Conservation (phyloP, 2,888 invertebrate genomes). For the Perithous albicinctus region DNA sequence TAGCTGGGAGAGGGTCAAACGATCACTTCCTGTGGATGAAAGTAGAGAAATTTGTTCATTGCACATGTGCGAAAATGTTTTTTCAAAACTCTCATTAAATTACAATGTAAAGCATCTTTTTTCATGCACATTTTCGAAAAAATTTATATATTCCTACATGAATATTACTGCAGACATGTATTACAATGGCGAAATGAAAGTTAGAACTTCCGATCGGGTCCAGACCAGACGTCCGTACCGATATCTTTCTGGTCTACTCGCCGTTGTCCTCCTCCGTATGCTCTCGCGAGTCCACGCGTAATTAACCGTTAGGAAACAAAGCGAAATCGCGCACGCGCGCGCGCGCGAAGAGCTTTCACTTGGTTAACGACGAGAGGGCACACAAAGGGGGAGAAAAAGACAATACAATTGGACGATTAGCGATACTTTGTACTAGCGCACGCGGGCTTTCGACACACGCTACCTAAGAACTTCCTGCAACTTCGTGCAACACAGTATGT, state of each 20-base stretch:
- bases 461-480: slow-evolving; percentile 25
- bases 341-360: slow-evolving; percentile 66
- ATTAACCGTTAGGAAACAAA: slow-evolving; percentile 68
- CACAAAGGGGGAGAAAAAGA: slow-evolving; percentile 59
- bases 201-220: slow-evolving; percentile 10
- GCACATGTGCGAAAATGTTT: no score
- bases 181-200: slow-evolving; percentile 25
- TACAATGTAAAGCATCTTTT: no score
- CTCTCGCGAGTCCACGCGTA: slow-evolving; percentile 49
- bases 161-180: not conserved
- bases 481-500: slow-evolving; percentile 1
- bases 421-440: slow-evolving; percentile 77
- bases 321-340: slow-evolving; percentile 39
- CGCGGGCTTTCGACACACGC: slow-evolving; percentile 75
- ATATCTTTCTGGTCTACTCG: slow-evolving; percentile 49
- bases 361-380: slow-evolving; percentile 52
- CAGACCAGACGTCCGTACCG: slow-evolving; percentile 39
- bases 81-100: no score
- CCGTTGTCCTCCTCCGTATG: slow-evolving; percentile 29
- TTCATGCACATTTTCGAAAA: no score
- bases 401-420: slow-evolving; percentile 81
- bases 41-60: no score
- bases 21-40: no score
- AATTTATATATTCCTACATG: not conserved
- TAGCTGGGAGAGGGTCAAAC: no score